phyloP scores from a whole-genome alignment of 2,113 vertebrate genomes.

The Lepus americanus region DNA sequence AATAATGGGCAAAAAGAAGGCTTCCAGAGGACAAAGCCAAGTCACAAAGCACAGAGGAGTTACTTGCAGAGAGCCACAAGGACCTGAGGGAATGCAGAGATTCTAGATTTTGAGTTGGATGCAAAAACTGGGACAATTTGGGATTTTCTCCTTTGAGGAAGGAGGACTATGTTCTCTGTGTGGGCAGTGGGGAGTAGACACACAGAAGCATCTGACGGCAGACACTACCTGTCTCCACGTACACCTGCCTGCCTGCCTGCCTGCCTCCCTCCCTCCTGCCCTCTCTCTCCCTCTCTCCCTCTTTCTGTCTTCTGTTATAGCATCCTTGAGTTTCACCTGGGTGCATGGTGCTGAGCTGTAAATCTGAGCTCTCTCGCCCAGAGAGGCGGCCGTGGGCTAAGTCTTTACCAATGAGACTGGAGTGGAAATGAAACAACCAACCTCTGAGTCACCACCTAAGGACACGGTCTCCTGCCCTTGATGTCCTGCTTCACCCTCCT shows the following conservation, averaged over 20 bases:
- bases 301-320: not conserved
- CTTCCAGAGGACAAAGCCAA: not conserved
- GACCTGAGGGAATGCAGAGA: not conserved
- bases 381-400: not conserved
- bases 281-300: not conserved
- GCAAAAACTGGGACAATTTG: not conserved
- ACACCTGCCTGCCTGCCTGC: no score
- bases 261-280: not conserved
- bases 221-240: not conserved
- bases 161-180: not conserved
- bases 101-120: not conserved
- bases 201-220: not conserved
- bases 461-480: not conserved
- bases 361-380: not conserved
- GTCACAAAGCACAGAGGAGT: not conserved
- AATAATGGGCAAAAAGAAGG: not conserved
- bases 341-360: not conserved
- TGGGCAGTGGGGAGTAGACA: not conserved
- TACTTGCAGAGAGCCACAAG: not conserved
- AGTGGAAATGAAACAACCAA: not conserved
- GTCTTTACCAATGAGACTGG: not conserved
- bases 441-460: not conserved
- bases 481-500: not conserved
- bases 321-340: not conserved
- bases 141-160: not conserved